Percentiles rank a stretch among this genome's conserved stretches.
phyloP scores from a whole-genome alignment of 2,888 invertebrate genomes.

The Drosophila rellima region DNA sequence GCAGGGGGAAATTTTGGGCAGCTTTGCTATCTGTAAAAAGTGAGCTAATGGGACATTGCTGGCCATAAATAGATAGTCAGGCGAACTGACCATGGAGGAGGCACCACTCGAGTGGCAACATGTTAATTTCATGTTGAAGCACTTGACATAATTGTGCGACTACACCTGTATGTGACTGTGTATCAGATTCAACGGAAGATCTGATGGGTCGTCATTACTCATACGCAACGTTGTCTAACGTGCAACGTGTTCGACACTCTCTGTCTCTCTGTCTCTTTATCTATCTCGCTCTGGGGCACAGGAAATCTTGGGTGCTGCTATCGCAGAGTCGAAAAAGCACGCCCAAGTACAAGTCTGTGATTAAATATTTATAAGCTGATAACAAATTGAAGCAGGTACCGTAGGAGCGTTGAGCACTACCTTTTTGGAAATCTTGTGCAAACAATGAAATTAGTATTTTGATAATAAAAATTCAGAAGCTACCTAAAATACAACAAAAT shows the following conservation, averaged over 20 bases:
- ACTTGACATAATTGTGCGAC: conserved; percentile 77
- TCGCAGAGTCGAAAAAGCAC: conserved; percentile 60
- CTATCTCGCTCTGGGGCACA: conserved; percentile 19
- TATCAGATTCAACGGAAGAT: conserved; percentile 16
- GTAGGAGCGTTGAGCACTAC: conserved; percentile 15
- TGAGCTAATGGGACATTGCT: conserved; percentile 14
- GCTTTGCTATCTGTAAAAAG: conserved; percentile 36
- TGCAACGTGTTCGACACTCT: background rate
- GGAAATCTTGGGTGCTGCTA: conserved; percentile 55
- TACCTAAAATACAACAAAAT: conserved; percentile 64
- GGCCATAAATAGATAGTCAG: background rate
- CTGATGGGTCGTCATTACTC: conserved; percentile 58
- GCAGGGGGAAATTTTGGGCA: conserved; percentile 20
- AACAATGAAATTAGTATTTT: conserved; percentile 82
- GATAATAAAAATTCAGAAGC: conserved; percentile 83
- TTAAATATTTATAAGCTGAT: conserved; percentile 82
- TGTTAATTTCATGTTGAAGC: conserved; percentile 79
- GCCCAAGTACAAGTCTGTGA: conserved; percentile 79
- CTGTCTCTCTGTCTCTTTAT: background rate
- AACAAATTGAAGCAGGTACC: conserved; percentile 72
- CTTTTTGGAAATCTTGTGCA: conserved; percentile 76
- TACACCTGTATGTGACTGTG: background rate
- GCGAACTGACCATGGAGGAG: conserved; percentile 29
- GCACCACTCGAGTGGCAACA: conserved; percentile 59
- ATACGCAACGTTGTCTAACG: conserved; percentile 57